A percentile compares a stretch with the other conserved stretches of the same genome.
These are phyloP conservation scores for Theristicus caerulescens DNA, from an alignment of 2,113 vertebrate species.

Conservation along the genomic window DNA sequence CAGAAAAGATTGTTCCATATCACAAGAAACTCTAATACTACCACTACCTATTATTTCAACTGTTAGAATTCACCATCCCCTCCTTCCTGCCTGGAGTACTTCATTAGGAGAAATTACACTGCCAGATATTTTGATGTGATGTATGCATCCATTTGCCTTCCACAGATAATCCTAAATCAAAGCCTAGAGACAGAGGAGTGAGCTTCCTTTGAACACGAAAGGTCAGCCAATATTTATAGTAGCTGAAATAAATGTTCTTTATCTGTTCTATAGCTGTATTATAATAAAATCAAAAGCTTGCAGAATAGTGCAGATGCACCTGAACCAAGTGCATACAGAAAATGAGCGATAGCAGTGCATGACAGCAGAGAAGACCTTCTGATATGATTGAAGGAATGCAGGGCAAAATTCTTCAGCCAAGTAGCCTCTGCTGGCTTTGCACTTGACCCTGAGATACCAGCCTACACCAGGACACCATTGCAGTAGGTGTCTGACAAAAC, in stretches of 20 bases:
- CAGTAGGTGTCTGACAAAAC: neutral
- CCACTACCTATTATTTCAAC: neutral
- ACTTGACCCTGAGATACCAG: neutral
- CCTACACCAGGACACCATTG: rapidly evolving
- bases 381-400: neutral
- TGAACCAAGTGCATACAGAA: neutral
- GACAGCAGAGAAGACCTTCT: neutral
- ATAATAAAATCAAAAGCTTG: conserved; percentile 27
- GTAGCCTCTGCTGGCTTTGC: neutral
- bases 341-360: neutral
- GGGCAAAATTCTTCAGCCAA: neutral
- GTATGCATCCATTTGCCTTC: conserved; percentile 18
- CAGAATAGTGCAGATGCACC: neutral
- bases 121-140: neutral
- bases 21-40: neutral
- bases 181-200: neutral
- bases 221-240: conserved; percentile 47
- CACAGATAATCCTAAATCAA: conserved; percentile 50
- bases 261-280: conserved; percentile 38
- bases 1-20: neutral
- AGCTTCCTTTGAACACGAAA: conserved; percentile 37
- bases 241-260: conserved; percentile 15
- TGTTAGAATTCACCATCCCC: neutral
- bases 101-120: neutral
- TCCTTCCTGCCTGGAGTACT: neutral